Base-by-base conservation (phyloP, 2,888 invertebrate genomes). In the Oscheius onirici region DNA sequence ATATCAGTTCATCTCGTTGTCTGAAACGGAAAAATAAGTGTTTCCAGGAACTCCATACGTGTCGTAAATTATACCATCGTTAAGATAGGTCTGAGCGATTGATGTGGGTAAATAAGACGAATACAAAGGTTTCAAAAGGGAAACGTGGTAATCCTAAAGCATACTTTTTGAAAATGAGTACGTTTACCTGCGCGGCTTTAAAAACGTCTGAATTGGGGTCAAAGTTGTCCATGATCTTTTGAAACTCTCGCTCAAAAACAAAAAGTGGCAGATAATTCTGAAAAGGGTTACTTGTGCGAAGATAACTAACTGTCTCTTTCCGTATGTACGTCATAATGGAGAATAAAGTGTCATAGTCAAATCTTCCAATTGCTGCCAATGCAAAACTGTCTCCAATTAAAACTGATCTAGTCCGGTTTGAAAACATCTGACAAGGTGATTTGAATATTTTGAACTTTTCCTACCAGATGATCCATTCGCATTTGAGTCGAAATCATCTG, bases 401-500 rank as follows among this genome's bases (percentile, higher is more conserved):
- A 15, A 41, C 15, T 40, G 6, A 22, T 11, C 49, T n/a, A 3
- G 63, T 49, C 13, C 63, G 10, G 15, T 63, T 26, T 2, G 63
- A 49, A n/a, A 44, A 49, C 20, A 58, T 41, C 58, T 58, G 20
- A 41, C 34, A 22, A 52, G 6, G 3, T 17, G 15, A 17, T 3
- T 10, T 46, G 3, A 5, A 5, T 6, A 6, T 52, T 52, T 6
- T 22, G 17, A 15, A 17, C 54, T 34, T 24, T 17, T 15, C 26
- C 26, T 17, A 79, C 82, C 49, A 72, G 67, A 51, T 85, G 83
- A 43, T 84, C 76, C 15, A 70, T 58, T 6, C 71, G 60, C 28
- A 86, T 71, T 58, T 78, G 77, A 6, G 73, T 60, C 41, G 73
- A 71, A 43, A 86, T 84, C 55, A 71, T 65, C 41, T 79, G 76